Evolutionary conservation across 2,113 vertebrate species (phyloP).

Genomic region (Sander lucioperca): DNA sequence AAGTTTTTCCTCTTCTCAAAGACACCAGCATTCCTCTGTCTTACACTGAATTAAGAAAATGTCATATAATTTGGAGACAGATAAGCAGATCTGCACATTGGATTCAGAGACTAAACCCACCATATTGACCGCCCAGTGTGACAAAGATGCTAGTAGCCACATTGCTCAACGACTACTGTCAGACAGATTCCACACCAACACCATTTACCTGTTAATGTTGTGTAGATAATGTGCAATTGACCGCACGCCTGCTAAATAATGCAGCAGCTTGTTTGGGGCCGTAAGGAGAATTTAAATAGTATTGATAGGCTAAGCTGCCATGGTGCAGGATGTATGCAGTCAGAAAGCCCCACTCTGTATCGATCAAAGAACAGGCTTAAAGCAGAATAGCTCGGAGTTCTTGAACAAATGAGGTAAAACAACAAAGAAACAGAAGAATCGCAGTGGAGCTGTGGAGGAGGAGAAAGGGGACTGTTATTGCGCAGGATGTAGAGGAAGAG

Average conservation of each 20-base stretch:
- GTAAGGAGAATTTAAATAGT: conserved; percentile 97
- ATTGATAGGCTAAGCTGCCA: conserved; percentile 93
- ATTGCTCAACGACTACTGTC: conserved; percentile 55
- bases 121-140: conserved; percentile 53
- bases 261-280: conserved; percentile 89
- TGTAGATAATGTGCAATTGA: conserved; percentile 94
- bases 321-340: conserved; percentile 89
- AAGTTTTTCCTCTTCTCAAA: conserved; percentile 24
- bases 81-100: conserved; percentile 71
- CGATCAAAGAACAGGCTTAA: conserved; percentile 78
- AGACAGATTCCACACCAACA: conserved; percentile 69
- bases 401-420: conserved; percentile 33
- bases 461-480: conserved; percentile 33
- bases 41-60: conserved; percentile 59
- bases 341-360: conserved; percentile 85
- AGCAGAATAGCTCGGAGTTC: conserved; percentile 63
- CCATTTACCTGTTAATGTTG: conserved; percentile 89
- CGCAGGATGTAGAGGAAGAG: conserved; percentile 11
- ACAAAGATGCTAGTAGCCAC: conserved; percentile 50
- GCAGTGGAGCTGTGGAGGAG: conserved; percentile 28
- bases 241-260: conserved; percentile 93
- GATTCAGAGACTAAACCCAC: conserved; percentile 72
- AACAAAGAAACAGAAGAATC: conserved; percentile 14
- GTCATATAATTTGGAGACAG: conserved; percentile 59
- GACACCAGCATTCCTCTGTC: conserved; percentile 24